Evolutionary conservation across 2,113 vertebrate species (phyloP).

Genomic region (Ancistrus triradiatus): DNA sequence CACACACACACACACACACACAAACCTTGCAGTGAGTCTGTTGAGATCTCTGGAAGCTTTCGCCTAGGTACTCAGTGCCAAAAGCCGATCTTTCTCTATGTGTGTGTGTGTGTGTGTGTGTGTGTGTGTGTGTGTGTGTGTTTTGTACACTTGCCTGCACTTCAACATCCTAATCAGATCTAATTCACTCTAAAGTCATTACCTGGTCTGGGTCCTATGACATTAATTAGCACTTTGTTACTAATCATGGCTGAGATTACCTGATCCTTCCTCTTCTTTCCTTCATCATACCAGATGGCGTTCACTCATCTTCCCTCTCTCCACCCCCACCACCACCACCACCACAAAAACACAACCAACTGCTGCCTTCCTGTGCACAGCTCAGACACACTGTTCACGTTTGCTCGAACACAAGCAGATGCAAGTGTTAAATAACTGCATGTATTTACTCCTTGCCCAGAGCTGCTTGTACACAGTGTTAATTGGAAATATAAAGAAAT

Average conservation of each 20-base stretch:
- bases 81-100: not conserved
- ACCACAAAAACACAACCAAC: not conserved
- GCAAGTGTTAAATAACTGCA: too few species aligned
- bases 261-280: conserved; percentile 21
- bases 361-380: not conserved
- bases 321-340: not conserved
- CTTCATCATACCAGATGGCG: conserved; percentile 32
- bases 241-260: conserved; percentile 31
- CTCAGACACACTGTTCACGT: not conserved
- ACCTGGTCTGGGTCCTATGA: conserved; percentile 33
- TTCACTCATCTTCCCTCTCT: conserved; percentile 18
- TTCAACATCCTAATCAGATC: conserved; percentile 19
- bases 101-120: not conserved
- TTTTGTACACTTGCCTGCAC: not conserved
- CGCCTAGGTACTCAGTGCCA: not conserved
- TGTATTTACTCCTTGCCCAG: too few species aligned
- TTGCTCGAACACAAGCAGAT: not conserved
- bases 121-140: conserved; percentile 8
- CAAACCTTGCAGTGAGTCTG: conserved; percentile 32
- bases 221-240: conserved; percentile 36
- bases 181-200: conserved; percentile 29
- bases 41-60: not conserved
- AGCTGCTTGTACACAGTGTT: too few species aligned
- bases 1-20: conserved; percentile 47
- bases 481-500: too few species aligned